These are phyloP conservation scores for Uromys caudimaculatus DNA, from an alignment of 2,797 vertebrate species.

Conservation along the genomic window DNA sequence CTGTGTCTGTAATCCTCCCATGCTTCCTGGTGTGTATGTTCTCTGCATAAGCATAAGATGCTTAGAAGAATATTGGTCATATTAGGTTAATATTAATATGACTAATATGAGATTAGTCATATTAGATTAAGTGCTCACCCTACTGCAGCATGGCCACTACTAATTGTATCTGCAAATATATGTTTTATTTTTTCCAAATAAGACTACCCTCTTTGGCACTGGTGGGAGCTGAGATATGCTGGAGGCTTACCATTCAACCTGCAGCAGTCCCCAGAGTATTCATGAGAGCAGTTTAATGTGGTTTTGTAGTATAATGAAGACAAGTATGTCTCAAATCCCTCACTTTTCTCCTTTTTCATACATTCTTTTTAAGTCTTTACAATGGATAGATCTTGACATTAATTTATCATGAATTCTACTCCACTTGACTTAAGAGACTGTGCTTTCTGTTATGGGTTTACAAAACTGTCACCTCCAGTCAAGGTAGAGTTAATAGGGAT, in stretches of 20 bases:
- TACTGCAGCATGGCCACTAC: background rate
- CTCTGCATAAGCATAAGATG: background rate
- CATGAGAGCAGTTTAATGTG: conserved; percentile 17
- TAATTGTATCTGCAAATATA: background rate
- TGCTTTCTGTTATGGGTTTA: conserved; percentile 38
- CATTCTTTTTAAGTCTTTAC: background rate
- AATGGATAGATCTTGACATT: conserved; percentile 10
- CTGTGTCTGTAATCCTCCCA: background rate
- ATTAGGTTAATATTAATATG: background rate
- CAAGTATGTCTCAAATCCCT: background rate
- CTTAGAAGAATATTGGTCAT: background rate
- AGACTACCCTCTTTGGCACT: background rate
- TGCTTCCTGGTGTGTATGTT: background rate
- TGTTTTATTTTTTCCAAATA: background rate
- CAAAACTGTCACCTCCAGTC: background rate
- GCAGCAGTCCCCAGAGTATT: background rate
- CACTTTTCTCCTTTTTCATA: background rate
- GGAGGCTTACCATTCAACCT: background rate
- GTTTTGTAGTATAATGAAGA: background rate
- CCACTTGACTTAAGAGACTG: conserved; percentile 43
- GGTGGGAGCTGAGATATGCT: background rate
- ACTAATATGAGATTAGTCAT: background rate
- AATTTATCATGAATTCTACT: background rate
- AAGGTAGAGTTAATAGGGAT: conserved; percentile 20
- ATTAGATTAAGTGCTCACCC: background rate